Base-by-base conservation (phyloP, 2,888 invertebrate genomes). In the Cotesia congregata region DNA sequence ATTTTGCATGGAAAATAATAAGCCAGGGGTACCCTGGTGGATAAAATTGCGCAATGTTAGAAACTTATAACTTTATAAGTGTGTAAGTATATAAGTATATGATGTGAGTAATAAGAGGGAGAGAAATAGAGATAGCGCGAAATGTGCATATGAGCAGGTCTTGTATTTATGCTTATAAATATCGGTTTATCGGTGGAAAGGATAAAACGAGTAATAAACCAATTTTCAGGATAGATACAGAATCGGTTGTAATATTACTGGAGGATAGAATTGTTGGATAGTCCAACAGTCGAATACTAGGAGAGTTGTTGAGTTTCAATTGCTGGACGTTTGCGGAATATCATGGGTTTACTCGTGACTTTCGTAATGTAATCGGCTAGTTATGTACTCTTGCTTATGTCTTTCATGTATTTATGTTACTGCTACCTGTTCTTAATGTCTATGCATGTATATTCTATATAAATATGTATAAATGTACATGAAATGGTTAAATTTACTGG, bases 171-270 rank as follows among this genome's bases (percentile, higher is more conserved):
- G 39, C 38, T 50, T 39, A 71, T 39, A 59, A 74, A 9, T 64
- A 64, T 70, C 39, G 59, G 38, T 71, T 61, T 71, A 71, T 73
- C 62, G 70, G 60, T 60, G 71, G 7, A 59, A 80, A 78, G 76
- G 72, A 79, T 81, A 80, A 79, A 78, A 81, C 78, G 77, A 77
- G 82, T 83, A 83, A 85, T 83, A 83, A 83, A 84, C 82, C 82
- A 85, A 85, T 86, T 85, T 84, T 82, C 80, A 78, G 79, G 80
- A 80, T 79, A 80, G 30, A 30, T 30, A 30, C 0, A 30, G 80
- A 80, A 82, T 81, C 80, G 79, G 79, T 59, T 78, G 79, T 79
- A 82, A 80, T 79, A 77, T 78, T 81, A 81, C 75, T 76, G 75
- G 67, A 59, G 50, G 50, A 50, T 50, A 50, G 50, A 12, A 50